Evolutionary conservation across 1,140 invertebrate genomes (phyloP).

Genomic region (Vanessa tameamea): DNA sequence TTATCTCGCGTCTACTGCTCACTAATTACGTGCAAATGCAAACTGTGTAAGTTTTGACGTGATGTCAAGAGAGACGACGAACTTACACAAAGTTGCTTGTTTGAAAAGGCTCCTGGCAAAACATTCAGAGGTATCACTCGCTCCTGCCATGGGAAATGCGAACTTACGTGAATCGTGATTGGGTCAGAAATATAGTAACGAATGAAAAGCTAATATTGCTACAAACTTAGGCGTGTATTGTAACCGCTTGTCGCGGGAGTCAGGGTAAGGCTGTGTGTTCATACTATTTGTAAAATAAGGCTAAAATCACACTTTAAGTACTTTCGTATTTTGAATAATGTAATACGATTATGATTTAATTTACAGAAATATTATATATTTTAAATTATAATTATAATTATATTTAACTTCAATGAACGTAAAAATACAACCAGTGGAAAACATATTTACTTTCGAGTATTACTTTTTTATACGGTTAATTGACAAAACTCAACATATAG

Average conservation of each 20-base stretch:
- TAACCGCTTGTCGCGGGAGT: conserved; percentile 10
- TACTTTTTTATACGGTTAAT: too few species aligned
- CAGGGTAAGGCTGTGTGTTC: not conserved
- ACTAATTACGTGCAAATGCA: conserved; percentile 17
- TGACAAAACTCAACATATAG: too few species aligned
- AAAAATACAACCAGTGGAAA: too few species aligned
- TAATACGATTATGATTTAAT: too few species aligned
- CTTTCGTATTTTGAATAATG: not conserved
- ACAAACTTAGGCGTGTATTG: not conserved
- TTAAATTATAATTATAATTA: too few species aligned
- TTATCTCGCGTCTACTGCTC: conserved; percentile 16
- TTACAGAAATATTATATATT: too few species aligned
- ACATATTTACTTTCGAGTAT: too few species aligned
- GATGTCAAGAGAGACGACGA: conserved; percentile 7
- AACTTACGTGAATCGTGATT: not conserved
- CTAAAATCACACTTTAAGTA: not conserved
- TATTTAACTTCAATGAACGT: too few species aligned
- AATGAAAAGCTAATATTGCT: conserved; percentile 2
- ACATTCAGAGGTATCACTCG: conserved; percentile 3
- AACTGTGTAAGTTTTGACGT: conserved; percentile 15
- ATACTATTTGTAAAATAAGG: not conserved
- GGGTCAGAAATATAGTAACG: not conserved
- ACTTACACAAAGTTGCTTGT: conserved; percentile 9
- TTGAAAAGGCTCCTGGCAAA: conserved; percentile 15
- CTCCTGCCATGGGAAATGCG: not conserved